Evolutionary conservation across 2,797 vertebrate genomes (phyloP), one percentile per base, ranked within the genome.

Genomic region (Thripadectes ignobilis): DNA sequence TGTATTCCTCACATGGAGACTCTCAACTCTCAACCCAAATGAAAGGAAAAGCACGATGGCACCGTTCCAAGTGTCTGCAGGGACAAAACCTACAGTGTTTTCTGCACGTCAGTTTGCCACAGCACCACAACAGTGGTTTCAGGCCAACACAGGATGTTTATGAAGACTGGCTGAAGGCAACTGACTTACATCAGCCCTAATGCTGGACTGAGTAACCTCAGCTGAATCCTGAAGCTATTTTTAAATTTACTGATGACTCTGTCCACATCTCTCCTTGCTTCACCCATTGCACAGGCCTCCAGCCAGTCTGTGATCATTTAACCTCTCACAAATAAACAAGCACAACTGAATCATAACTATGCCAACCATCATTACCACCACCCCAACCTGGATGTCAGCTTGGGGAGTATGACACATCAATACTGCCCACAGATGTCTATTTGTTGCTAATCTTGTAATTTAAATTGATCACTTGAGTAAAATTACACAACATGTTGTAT

Each of bases 401-500:
- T 30, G 75, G 73, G 74, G 76, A 84, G 11, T 7, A 36, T 43
- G 61, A 95, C 89, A 93, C 68, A 75, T n/a, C 79, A 75, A 58
- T 43, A 80, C 41, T 17, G 20, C 73, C 69, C 85, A 90, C 48
- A 81, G 43, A 84, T n/a, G 23, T 26, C 85, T 55, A 41, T 58
- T 95, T 88, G 30, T 66, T 93, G 71, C 73, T 79, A 73, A 81
- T 66, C 58, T 81, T 88, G 22, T 36, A 55, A 84, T 67, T 84
- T 66, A 73, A 92, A 94, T 57, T 65, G 77, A 93, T 88, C 71
- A 71, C 39, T 62, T 67, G 55, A 85, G 71, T 81, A 67, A 93
- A 95, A 91, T 76, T 71, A 85, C 69, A 76, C 9, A 52, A 66
- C 55, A n/a, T 66, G 72, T 24, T 73, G 55, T 55, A 84, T 39